These are phyloP conservation scores for Anniella stebbinsi DNA, from an alignment of 2,797 vertebrate genomes.

Conservation along the genomic window DNA sequence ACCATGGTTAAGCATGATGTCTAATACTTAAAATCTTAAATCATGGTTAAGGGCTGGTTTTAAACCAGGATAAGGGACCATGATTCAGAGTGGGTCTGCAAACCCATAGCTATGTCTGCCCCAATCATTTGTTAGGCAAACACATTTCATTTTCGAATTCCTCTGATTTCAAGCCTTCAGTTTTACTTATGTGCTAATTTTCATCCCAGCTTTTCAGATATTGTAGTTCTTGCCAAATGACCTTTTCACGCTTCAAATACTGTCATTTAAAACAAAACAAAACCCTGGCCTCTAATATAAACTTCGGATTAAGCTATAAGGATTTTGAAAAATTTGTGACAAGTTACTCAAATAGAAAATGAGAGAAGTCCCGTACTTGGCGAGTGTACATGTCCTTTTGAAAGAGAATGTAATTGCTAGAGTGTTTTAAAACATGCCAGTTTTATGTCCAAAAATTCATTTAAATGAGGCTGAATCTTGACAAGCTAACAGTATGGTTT, in stretches of 20 bases:
- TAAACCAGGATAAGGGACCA: not conserved
- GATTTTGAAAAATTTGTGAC: conserved; percentile 69
- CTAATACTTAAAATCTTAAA: too few species aligned
- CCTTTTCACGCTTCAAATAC: conserved; percentile 37
- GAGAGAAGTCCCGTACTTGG: conserved; percentile 37
- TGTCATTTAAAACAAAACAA: conserved; percentile 10
- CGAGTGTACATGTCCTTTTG: not conserved
- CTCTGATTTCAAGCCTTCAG: conserved; percentile 20
- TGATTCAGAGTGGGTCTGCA: conserved; percentile 3
- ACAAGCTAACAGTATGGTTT: conserved; percentile 25
- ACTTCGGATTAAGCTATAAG: conserved; percentile 58
- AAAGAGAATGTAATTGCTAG: conserved; percentile 52
- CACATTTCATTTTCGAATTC: not conserved
- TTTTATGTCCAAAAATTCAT: conserved; percentile 36
- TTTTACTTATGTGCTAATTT: conserved; percentile 21
- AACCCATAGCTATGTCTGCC: not conserved
- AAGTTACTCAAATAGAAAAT: conserved; percentile 64
- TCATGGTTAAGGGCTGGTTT: not conserved
- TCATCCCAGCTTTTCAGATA: conserved; percentile 35
- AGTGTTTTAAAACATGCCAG: conserved; percentile 42
- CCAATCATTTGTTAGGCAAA: not conserved
- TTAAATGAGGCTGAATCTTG: conserved; percentile 37
- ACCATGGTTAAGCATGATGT: not conserved
- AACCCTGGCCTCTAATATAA: conserved; percentile 53
- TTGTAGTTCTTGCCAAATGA: conserved; percentile 24